These are phyloP conservation scores for Ctenomys sociabilis DNA, from an alignment of 2,113 vertebrate genomes.

Conservation along the genomic window DNA sequence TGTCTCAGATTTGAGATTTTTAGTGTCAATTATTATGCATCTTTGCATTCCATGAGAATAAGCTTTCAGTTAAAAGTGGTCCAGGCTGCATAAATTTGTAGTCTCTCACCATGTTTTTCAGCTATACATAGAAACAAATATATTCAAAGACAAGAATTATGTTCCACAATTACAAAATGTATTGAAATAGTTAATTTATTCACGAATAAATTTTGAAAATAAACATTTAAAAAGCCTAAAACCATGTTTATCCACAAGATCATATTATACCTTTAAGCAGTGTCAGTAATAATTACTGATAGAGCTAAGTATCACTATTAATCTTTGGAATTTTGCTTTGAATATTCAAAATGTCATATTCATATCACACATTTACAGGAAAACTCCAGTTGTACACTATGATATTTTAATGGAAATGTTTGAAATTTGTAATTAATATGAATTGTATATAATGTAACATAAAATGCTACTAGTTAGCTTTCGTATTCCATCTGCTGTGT, in stretches of 20 bases:
- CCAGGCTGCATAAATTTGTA: neutral
- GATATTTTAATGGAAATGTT: constrained; percentile 27
- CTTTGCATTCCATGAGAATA: neutral
- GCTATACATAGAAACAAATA: neutral
- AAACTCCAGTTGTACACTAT: neutral
- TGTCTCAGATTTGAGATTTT: constrained; percentile 11
- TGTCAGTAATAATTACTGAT: neutral
- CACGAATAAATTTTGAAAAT: neutral
- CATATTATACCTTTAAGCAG: neutral
- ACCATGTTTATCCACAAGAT: neutral
- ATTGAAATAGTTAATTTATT: neutral
- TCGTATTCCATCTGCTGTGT: neutral
- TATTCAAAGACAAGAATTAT: neutral
- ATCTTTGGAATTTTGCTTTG: neutral
- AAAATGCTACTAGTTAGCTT: neutral
- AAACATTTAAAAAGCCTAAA: neutral
- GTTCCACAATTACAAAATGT: neutral
- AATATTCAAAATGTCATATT: neutral
- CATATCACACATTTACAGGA: neutral
- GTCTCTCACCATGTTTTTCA: neutral
- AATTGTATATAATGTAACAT: neutral
- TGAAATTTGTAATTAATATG: neutral
- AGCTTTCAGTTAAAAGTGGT: neutral
- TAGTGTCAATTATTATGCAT: neutral
- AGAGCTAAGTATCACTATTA: neutral